Evolutionary conservation across 2,113 vertebrate species (phyloP).

Genomic region (Morphnarchus princeps): DNA sequence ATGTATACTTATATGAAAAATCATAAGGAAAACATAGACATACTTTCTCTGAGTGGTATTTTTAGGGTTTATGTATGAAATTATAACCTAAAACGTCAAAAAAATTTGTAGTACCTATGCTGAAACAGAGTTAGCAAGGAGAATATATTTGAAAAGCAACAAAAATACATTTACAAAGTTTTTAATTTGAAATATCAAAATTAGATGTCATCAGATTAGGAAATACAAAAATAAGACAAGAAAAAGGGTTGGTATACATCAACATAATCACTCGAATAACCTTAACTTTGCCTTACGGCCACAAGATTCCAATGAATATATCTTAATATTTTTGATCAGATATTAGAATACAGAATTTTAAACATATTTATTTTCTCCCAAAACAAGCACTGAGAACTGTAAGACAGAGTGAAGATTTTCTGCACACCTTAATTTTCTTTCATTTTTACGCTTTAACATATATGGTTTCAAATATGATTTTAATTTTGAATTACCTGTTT

Average conservation of each 20-base stretch:
- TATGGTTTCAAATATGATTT: background rate
- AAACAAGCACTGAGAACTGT: background rate
- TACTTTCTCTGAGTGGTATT: background rate
- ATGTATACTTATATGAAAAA: background rate
- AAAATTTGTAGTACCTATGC: background rate
- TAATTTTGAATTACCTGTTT: background rate
- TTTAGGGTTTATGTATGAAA: background rate
- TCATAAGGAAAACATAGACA: background rate
- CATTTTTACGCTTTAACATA: background rate
- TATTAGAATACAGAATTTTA: background rate
- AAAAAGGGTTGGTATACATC: background rate
- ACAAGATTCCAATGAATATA: background rate
- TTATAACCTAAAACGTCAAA: background rate
- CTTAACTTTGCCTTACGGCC: background rate
- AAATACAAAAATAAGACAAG: background rate
- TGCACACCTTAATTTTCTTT: background rate
- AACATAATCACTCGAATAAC: background rate
- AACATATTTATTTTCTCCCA: background rate
- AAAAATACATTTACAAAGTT: background rate
- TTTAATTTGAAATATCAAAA: background rate
- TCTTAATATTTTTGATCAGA: background rate
- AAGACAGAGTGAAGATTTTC: background rate
- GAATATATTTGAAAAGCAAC: background rate
- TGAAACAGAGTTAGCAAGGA: background rate
- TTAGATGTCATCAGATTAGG: background rate